Base-by-base conservation (phyloP, 1,140 invertebrate genomes). In the Drosophila sproati region DNA sequence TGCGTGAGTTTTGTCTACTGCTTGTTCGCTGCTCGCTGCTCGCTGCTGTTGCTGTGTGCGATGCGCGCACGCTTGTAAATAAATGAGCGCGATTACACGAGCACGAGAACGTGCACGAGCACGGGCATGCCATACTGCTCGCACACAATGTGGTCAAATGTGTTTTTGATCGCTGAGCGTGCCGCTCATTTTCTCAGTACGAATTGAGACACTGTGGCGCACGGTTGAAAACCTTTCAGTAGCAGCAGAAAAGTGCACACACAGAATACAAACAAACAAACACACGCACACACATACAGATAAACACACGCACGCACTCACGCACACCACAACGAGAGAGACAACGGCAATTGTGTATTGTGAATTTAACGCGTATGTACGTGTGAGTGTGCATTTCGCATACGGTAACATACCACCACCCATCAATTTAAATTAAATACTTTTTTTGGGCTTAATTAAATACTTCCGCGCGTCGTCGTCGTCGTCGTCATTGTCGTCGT, bases 381-480 rank as follows among this genome's bases (percentile, higher is more conserved):
- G 48, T 69, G 69, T 69, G n/a, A 41, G 51, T 69, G 71, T 87
- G 80, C 76, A 86, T 78, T 78, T 73, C 70, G 78, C 82, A 79
- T 82, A 78, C 56, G n/a, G 52, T 45, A 48, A 50, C 28, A 32
- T 67, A 67, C 67, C 20, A 20, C 20, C 20, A 71, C 50, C 56
- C 35, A 88, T 78, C 67, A 79, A 86, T 78, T 87, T 82, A 82
- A 86, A 86, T 88, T 82, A 86, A 88, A 86, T 88, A 82, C 80
- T 82, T 83, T 87, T 70, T 70, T 70, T 59, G 52, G 82, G 73
- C 77, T 87, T 82, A 88, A 87, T 88, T 87, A 87, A 87, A 87
- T 87, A 87, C 83, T 88, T 88, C 83, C 82, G 83, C 80, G 79
- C 72, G 73, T 73, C 61, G 55, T 56, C 51, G 73, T 73, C 61